Evolutionary conservation across 2,797 vertebrate species (phyloP).

Genomic region (Melanogrammus aeglefinus): DNA sequence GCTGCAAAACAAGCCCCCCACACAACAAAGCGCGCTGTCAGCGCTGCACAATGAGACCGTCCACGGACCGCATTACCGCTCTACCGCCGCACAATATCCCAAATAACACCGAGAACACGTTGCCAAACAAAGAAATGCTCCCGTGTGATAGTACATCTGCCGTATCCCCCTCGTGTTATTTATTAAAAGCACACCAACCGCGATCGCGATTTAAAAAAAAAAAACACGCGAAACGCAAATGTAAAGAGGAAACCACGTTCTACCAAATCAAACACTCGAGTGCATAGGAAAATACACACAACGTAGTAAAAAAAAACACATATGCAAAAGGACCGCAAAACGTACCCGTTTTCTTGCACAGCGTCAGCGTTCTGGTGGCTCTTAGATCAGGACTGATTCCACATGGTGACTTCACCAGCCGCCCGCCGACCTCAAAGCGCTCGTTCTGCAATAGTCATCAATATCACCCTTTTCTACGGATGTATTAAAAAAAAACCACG

Average conservation of each 20-base stretch:
- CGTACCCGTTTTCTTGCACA: slow-evolving; percentile 50
- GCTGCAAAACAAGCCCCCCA: slow-evolving; percentile 16
- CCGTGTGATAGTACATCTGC: too few species aligned
- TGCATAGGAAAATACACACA: not conserved
- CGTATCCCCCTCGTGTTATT: not conserved
- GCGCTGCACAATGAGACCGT: slow-evolving; percentile 20
- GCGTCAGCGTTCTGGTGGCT: slow-evolving; percentile 28
- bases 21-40: slow-evolving; percentile 32
- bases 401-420: slow-evolving; percentile 47
- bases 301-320: slow-evolving; percentile 11
- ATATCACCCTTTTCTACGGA: not conserved
- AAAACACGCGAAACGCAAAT: too few species aligned
- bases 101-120: not conserved
- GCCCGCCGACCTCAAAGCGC: slow-evolving; percentile 26
- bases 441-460: slow-evolving; percentile 18
- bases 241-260: too few species aligned
- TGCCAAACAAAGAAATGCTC: not conserved
- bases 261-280: too few species aligned
- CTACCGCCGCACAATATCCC: not conserved
- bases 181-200: not conserved
- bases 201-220: too few species aligned
- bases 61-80: not conserved
- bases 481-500: not conserved
- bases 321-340: not conserved
- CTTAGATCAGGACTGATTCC: slow-evolving; percentile 37